A percentile compares a stretch with the other conserved stretches of the same genome.
phyloP scores from a whole-genome alignment of 2,888 invertebrate genomes.

The Myathropa florea region DNA sequence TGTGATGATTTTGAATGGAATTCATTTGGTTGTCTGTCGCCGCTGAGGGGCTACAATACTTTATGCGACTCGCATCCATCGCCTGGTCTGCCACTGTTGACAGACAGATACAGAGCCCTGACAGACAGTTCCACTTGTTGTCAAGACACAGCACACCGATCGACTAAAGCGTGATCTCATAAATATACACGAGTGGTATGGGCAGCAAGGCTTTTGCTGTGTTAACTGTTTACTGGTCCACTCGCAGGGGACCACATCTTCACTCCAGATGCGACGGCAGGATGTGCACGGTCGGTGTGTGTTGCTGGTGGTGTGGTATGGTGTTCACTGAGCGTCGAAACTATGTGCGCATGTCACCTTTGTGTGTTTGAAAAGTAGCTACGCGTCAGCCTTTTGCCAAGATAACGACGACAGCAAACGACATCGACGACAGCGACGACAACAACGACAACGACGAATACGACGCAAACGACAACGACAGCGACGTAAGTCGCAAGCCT shows the following conservation, averaged over 20 bases:
- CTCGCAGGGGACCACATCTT: not conserved
- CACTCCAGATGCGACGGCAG: conserved; percentile 56
- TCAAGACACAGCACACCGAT: conserved; percentile 68
- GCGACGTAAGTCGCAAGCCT: conserved; percentile 2
- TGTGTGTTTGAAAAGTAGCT: conserved; percentile 67
- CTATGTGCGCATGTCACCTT: conserved; percentile 66
- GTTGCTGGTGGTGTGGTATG: not conserved
- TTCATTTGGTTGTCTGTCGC: conserved; percentile 45
- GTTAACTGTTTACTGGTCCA: conserved; percentile 10
- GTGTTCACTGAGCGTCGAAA: conserved; percentile 32
- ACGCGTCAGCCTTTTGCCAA: conserved; percentile 28
- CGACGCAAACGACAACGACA: conserved; percentile 26
- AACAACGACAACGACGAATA: conserved; percentile 17
- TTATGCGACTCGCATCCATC: conserved; percentile 49
- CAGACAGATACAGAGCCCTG: conserved; percentile 67
- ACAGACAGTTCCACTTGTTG: conserved; percentile 71
- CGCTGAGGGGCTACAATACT: not conserved
- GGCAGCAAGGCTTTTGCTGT: conserved; percentile 30
- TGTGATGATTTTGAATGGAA: conserved; percentile 44
- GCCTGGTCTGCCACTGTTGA: conserved; percentile 42
- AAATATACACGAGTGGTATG: conserved; percentile 67
- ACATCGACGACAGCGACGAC: conserved; percentile 10
- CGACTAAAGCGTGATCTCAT: conserved; percentile 70
- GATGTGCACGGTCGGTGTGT: conserved; percentile 19
- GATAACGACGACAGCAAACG: not conserved